These are phyloP conservation scores for Centruroides sculpturatus DNA, from an alignment of 1,140 invertebrate species.

Conservation along the genomic window DNA sequence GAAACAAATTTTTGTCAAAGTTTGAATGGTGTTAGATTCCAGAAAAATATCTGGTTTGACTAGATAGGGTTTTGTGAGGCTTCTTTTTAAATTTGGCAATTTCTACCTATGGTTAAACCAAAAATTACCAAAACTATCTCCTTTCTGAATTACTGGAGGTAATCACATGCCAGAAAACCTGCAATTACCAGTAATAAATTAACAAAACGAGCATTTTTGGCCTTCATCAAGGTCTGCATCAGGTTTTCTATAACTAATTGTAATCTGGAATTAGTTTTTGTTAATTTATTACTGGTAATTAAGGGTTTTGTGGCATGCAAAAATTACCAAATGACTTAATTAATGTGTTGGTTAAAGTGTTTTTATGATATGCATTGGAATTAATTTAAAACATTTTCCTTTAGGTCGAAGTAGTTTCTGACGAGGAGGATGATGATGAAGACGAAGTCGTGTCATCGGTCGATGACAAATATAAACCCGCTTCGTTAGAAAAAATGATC, in stretches of 20 bases:
- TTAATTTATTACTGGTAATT: neutral
- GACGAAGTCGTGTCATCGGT: slow-evolving; percentile 41
- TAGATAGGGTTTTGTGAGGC: no score
- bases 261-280: neutral
- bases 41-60: no score
- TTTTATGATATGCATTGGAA: neutral
- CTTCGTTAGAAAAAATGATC: slow-evolving; percentile 92
- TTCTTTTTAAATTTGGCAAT: neutral
- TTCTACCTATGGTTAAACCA: no score
- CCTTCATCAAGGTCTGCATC: no score
- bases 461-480: slow-evolving; percentile 64
- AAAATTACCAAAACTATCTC: no score
- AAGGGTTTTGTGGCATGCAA: neutral
- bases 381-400: neutral
- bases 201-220: no score
- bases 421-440: slow-evolving; percentile 65
- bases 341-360: neutral
- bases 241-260: no score
- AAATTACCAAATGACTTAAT: neutral
- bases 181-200: no score
- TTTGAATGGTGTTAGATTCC: no score
- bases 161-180: no score
- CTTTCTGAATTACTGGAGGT: no score
- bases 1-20: no score
- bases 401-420: slow-evolving; percentile 36